Percentiles rank a stretch among this genome's conserved stretches.
Conservation (phyloP, 2,888 invertebrate species). For the Drosophila recens region DNA sequence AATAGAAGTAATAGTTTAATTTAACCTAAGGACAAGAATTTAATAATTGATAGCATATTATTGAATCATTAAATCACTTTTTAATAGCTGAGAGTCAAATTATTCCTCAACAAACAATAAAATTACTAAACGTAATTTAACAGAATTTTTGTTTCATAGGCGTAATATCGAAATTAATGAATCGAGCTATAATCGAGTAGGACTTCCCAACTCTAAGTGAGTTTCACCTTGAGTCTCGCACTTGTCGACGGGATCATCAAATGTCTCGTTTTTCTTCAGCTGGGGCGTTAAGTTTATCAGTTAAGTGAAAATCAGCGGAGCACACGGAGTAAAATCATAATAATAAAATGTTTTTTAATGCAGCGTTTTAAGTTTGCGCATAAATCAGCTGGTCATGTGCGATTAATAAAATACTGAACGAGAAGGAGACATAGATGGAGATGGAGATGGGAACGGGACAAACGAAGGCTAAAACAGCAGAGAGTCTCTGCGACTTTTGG, state of each 20-base stretch:
- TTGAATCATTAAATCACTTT: too few relatives aligned
- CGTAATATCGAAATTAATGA: too few relatives aligned
- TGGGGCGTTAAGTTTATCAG: constrained; percentile 75
- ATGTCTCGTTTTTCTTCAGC: constrained; percentile 33
- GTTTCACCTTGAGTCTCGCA: constrained; percentile 45
- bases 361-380: constrained; percentile 69
- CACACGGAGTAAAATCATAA: constrained; percentile 61
- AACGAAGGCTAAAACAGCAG: constrained; percentile 19
- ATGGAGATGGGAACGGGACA: constrained; percentile 1
- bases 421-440: constrained; percentile 7
- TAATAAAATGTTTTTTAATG: constrained; percentile 79
- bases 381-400: constrained; percentile 80
- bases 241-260: constrained; percentile 54
- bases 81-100: too few relatives aligned
- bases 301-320: constrained; percentile 70
- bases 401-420: constrained; percentile 72
- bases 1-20: too few relatives aligned
- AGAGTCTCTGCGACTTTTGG: constrained; percentile 23
- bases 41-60: too few relatives aligned
- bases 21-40: too few relatives aligned
- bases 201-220: not conserved
- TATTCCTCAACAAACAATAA: too few relatives aligned
- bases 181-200: not conserved
- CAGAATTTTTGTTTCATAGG: too few relatives aligned
- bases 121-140: too few relatives aligned